phyloP scores from a whole-genome alignment of 2,797 vertebrate genomes.

The Sardinella longiceps region DNA sequence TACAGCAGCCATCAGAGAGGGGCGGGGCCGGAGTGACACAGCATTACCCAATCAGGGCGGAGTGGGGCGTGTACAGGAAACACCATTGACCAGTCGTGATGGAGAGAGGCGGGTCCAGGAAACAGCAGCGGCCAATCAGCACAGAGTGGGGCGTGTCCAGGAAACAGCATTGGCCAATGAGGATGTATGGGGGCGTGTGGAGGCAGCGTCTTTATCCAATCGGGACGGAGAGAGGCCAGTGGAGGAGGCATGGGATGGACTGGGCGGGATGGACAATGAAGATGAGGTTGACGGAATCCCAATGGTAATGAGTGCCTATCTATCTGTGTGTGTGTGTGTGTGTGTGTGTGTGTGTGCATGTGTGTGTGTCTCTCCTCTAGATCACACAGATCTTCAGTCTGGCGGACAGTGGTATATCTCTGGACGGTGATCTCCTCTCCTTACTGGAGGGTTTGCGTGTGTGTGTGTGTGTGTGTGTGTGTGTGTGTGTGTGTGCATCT shows the following conservation, averaged over 20 bases:
- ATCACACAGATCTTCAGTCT: constrained; percentile 79
- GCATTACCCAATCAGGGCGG: constrained; percentile 28
- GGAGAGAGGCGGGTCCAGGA: no score
- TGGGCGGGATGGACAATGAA: constrained; percentile 45
- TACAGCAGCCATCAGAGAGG: neutral
- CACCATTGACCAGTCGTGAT: neutral
- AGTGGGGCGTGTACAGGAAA: neutral
- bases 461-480: constrained; percentile 21
- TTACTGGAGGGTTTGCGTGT: constrained; percentile 67
- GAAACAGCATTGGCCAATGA: no score
- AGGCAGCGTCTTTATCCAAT: constrained; percentile 25
- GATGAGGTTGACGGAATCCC: constrained; percentile 54
- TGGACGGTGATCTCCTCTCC: constrained; percentile 68
- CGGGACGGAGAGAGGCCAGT: constrained; percentile 27
- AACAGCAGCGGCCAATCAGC: neutral
- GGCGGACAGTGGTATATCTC: constrained; percentile 50
- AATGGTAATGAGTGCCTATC: constrained; percentile 49
- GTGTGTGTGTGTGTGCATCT: neutral
- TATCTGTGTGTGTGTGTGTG: neutral
- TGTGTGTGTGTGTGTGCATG: neutral
- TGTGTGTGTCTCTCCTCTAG: constrained; percentile 51
- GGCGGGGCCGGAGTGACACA: neutral
- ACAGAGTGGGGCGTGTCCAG: neutral
- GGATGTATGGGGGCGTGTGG: constrained; percentile 30
- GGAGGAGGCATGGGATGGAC: constrained; percentile 43